Evolutionary conservation across 2,113 vertebrate genomes (phyloP), one percentile per base, ranked within the genome.

Genomic region (Echinops telfairi): DNA sequence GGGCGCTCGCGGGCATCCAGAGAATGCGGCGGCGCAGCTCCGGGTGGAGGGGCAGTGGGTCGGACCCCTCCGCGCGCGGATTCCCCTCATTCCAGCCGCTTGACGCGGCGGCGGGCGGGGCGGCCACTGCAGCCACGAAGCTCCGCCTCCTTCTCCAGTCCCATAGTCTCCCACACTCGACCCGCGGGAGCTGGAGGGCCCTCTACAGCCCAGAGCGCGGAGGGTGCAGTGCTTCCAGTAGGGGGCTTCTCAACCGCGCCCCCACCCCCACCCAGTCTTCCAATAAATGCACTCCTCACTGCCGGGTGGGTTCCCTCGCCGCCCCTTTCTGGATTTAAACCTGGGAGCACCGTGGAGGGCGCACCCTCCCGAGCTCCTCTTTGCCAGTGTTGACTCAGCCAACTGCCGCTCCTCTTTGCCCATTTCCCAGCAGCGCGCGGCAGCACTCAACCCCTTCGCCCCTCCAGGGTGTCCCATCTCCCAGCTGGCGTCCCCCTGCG

Each of bases 61-160:
- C 33, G 29, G 93, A 94, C 96, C 95, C 95, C 84, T 92, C 88
- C 82, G 62, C 94, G 2, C 25, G 14, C 94, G 64, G 96, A 97
- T 97, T 97, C 97, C 75, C 96, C 64, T 97, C 97, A 97, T 95
- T 95, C 96, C 95, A 80, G 88, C 84, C 0, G 40, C 82, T 27
- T 89, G 95, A 95, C 92, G 53, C 81, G 78, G 88, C 33, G 17
- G 31, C 77, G 76, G 86, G 79, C n/a, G 31, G 82, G 53, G 70
- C 5, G 43, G 80, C 4, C 64, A 25, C 70, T 68, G 89, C 57
- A 20, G 47, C 27, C 36, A 22, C 43, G 47, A 79, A 29, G 91
- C 89, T 10, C 93, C 93, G 22, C 95, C 91, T 17, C 33, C 0
- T 29, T 4, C n/a, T 2, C 25, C 10, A 6, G 73, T 68, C 20